These are phyloP conservation scores for Dermatophagoides farinae DNA, from an alignment of 1,140 invertebrate species.

Conservation along the genomic window DNA sequence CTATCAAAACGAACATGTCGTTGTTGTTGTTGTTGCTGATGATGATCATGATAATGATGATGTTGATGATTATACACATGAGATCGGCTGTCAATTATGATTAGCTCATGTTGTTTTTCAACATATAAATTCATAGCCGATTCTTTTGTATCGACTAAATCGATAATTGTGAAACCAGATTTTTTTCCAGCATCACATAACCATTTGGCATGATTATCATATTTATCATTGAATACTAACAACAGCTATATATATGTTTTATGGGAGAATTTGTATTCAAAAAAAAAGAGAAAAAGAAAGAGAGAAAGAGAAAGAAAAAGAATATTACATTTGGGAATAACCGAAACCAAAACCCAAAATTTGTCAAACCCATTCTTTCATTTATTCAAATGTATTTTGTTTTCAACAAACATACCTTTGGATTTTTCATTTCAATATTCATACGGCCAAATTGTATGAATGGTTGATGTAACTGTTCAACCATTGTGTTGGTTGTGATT, in stretches of 20 bases:
- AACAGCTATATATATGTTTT: not conserved
- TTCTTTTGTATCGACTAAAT: not conserved
- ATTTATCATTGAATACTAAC: too few species aligned
- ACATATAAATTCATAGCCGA: not conserved
- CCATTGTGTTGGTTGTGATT: not conserved
- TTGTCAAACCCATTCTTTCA: not conserved
- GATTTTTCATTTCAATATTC: constrained; percentile 1
- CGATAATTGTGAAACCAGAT: not conserved
- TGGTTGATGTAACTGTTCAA: not conserved
- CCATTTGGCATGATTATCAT: not conserved
- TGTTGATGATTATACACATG: not conserved
- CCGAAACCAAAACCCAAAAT: not conserved
- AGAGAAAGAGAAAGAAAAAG: not conserved
- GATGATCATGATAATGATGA: not conserved
- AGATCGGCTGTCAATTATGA: not conserved
- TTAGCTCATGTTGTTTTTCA: not conserved
- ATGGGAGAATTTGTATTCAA: not conserved
- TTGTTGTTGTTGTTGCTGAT: not conserved
- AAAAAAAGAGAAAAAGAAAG: not conserved
- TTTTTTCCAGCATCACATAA: not conserved
- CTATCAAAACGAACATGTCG: not conserved
- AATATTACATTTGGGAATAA: not conserved
- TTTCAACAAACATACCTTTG: not conserved
- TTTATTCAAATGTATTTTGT: too few species aligned
- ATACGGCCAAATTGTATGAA: not conserved